A percentile compares a stretch with the other conserved stretches of the same genome.
Conservation (phyloP, 2,888 invertebrate genomes). For the Netelia fuscicornis region DNA sequence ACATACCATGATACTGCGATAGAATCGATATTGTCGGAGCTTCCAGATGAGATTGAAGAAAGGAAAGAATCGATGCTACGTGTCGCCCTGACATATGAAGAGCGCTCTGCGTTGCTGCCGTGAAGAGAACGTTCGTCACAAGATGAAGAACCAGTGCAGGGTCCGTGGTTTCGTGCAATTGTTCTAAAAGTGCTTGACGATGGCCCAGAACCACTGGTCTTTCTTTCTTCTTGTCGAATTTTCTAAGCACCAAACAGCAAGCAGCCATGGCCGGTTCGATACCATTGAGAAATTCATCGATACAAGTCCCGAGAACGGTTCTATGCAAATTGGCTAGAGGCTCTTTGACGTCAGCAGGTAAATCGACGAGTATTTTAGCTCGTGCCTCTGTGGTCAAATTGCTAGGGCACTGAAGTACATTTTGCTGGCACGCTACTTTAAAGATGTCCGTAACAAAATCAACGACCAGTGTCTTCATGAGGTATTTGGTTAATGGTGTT, state of each 20-base stretch:
- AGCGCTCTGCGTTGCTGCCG: slow-evolving; percentile 92
- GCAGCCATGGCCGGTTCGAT: slow-evolving; percentile 90
- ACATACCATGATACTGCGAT: slow-evolving; percentile 91
- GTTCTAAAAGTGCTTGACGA: slow-evolving; percentile 92
- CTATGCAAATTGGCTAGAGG: slow-evolving; percentile 89
- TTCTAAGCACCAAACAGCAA: slow-evolving; percentile 93
- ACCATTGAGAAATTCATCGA: slow-evolving; percentile 93
- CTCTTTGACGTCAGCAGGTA: slow-evolving; percentile 89
- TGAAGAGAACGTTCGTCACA: slow-evolving; percentile 92
- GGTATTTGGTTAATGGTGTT: slow-evolving; percentile 91
- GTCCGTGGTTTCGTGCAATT: slow-evolving; percentile 91
- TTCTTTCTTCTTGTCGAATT: slow-evolving; percentile 95
- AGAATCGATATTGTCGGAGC: slow-evolving; percentile 89
- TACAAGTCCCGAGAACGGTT: slow-evolving; percentile 88
- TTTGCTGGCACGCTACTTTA: slow-evolving; percentile 91
- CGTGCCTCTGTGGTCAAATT: slow-evolving; percentile 88
- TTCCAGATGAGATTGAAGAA: slow-evolving; percentile 90
- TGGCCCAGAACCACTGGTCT: slow-evolving; percentile 91
- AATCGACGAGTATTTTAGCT: slow-evolving; percentile 89
- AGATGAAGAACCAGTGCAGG: slow-evolving; percentile 93
- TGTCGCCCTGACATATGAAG: slow-evolving; percentile 97
- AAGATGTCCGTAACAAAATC: slow-evolving; percentile 93
- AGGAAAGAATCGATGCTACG: slow-evolving; percentile 92
- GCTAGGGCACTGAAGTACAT: slow-evolving; percentile 86
- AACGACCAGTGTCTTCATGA: slow-evolving; percentile 93